These are phyloP conservation scores for Phalloptychus januarius DNA, from an alignment of 2,797 vertebrate species.

Conservation along the genomic window DNA sequence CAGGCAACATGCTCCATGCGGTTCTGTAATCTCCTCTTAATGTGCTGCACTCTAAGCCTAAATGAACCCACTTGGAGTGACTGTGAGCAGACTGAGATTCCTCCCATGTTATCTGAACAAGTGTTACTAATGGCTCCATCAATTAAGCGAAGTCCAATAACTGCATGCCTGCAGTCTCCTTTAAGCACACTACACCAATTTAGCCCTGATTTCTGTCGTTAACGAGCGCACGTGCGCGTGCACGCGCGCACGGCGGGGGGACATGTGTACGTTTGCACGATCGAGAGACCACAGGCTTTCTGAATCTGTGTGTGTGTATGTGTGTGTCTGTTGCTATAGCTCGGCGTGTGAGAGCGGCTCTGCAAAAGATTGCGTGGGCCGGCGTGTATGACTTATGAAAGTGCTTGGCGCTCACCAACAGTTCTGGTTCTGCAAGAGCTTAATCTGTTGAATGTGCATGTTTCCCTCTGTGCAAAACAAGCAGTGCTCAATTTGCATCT, in stretches of 20 bases:
- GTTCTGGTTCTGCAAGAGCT: neutral
- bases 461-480: constrained; percentile 7
- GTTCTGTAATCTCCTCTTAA: constrained; percentile 77
- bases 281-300: neutral
- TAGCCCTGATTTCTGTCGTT: constrained; percentile 89
- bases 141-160: constrained; percentile 86
- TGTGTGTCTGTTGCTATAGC: neutral
- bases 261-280: constrained; percentile 12
- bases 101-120: constrained; percentile 97
- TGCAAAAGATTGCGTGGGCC: neutral
- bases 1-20: constrained; percentile 87
- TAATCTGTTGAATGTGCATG: constrained; percentile 1
- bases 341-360: neutral
- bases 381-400: neutral
- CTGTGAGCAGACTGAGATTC: constrained; percentile 93
- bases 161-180: constrained; percentile 96
- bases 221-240: constrained; percentile 52
- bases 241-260: neutral
- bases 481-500: neutral
- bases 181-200: constrained; percentile 91
- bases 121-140: constrained; percentile 99
- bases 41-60: constrained; percentile 89
- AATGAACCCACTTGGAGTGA: constrained; percentile 96
- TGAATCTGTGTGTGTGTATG: neutral
- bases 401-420: constrained; percentile 1